Evolutionary conservation across 2,113 vertebrate genomes (phyloP).

Genomic region (Fregata magnificens): DNA sequence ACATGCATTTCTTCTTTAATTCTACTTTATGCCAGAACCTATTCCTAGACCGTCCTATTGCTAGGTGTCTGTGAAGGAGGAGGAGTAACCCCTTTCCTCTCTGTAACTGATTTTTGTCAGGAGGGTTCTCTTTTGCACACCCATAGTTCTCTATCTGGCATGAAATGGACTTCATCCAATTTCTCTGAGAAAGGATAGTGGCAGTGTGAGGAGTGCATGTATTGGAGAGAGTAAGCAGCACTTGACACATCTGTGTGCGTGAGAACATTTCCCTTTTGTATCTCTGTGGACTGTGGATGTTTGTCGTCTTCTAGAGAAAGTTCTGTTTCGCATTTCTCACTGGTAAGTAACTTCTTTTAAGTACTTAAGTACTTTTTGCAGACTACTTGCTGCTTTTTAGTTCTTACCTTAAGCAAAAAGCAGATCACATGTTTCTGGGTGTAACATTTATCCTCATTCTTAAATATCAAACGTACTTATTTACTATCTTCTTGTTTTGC

Average conservation of each 20-base stretch:
- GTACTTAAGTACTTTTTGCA: not conserved
- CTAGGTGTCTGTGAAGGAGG: not conserved
- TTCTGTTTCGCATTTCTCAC: not conserved
- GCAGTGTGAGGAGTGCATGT: not conserved
- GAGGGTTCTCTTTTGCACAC: not conserved
- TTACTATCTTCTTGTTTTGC: not conserved
- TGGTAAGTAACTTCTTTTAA: slow-evolving; percentile 31
- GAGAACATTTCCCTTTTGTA: not conserved
- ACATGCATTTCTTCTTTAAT: not conserved
- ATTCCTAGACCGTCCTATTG: not conserved
- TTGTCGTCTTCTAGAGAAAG: not conserved
- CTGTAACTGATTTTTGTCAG: not conserved
- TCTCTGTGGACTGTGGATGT: not conserved
- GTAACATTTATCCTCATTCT: not conserved
- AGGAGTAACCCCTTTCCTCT: not conserved
- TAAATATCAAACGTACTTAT: not conserved
- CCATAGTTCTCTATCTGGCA: not conserved
- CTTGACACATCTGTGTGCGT: not conserved
- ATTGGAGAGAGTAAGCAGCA: not conserved
- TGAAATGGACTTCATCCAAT: not conserved
- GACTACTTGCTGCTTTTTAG: not conserved
- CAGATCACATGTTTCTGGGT: not conserved
- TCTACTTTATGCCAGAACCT: not conserved
- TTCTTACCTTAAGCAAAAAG: not conserved
- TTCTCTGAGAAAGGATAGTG: not conserved